Evolutionary conservation across 2,797 vertebrate genomes (phyloP).

Genomic region (Muscicapa comitata): DNA sequence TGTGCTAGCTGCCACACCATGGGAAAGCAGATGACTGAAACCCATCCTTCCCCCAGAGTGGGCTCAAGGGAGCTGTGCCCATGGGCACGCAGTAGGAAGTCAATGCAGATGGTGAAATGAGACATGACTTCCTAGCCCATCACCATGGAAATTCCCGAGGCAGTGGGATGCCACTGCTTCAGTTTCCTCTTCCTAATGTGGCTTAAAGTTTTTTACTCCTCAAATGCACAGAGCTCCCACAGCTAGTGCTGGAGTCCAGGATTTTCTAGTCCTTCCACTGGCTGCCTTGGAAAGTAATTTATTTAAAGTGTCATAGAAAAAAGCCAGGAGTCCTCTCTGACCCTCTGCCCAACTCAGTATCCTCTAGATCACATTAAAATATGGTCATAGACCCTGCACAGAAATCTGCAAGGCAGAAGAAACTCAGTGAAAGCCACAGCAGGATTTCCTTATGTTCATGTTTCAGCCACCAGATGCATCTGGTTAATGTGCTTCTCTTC

Average conservation of each 20-base stretch:
- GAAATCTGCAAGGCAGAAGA: neutral
- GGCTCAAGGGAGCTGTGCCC: fast-evolving
- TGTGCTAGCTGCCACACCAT: neutral
- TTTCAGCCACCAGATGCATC: fast-evolving
- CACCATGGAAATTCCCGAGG: neutral
- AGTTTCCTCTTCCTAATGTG: neutral
- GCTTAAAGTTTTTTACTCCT: neutral
- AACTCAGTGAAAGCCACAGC: neutral
- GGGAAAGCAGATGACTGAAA: neutral
- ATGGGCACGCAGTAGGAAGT: neutral
- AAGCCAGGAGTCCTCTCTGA: neutral
- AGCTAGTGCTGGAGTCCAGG: neutral
- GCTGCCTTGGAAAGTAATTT: neutral
- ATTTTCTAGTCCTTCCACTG: neutral
- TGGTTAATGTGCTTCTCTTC: neutral
- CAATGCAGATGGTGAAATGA: neutral
- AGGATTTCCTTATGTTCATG: neutral
- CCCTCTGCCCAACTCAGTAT: neutral
- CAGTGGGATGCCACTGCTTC: neutral
- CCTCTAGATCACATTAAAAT: neutral
- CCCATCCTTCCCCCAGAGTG: neutral
- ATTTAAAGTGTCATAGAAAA: neutral
- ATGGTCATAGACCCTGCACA: neutral
- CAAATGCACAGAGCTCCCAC: neutral
- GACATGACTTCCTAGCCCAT: neutral